Evolutionary conservation across 2,888 invertebrate genomes (phyloP).

Genomic region (Leptinotarsa haldemani): DNA sequence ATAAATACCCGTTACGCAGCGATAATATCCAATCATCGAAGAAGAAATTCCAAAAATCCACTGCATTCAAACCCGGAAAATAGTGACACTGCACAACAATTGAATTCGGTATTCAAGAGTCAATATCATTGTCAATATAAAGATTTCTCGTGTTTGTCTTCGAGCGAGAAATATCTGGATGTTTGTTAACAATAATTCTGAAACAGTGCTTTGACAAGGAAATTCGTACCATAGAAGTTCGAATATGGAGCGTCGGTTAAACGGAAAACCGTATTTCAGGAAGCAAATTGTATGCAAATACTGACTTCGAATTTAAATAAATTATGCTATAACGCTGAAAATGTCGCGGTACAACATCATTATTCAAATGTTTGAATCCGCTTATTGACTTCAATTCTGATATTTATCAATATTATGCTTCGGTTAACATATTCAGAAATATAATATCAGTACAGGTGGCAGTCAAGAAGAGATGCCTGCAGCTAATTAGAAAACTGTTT

Average conservation of each 20-base stretch:
- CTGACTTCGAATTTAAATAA: not conserved
- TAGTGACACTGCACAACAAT: too few species aligned
- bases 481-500: too few species aligned
- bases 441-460: too few species aligned
- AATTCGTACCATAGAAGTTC: not conserved
- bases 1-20: too few species aligned
- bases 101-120: too few species aligned
- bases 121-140: too few species aligned
- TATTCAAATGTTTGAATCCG: not conserved
- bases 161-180: not conserved
- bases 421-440: not conserved
- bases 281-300: constrained; percentile 10
- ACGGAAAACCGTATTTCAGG: constrained; percentile 3
- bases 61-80: too few species aligned
- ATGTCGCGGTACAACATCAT: not conserved
- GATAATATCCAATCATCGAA: too few species aligned
- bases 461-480: too few species aligned
- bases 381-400: not conserved
- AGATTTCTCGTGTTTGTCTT: not conserved
- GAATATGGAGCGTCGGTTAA: not conserved
- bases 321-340: constrained; percentile 1
- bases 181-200: not conserved
- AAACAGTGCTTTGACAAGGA: not conserved
- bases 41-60: too few species aligned
- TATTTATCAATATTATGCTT: not conserved